These are phyloP conservation scores for Sebastes matsubarae DNA, from an alignment of 2,797 vertebrate species.

Conservation along the genomic window DNA sequence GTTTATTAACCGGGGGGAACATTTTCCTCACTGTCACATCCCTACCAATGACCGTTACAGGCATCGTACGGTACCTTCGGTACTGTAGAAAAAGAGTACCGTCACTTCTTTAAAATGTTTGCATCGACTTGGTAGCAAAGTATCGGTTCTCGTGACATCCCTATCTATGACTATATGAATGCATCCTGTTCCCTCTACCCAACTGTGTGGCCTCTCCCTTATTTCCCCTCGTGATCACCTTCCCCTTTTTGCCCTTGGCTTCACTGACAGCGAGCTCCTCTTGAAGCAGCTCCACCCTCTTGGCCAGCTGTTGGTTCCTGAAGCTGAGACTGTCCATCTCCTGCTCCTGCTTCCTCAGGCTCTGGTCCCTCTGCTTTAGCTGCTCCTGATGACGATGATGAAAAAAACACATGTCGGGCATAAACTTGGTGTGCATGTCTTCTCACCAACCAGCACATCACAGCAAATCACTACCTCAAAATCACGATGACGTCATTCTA, in stretches of 20 bases:
- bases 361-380: conserved; percentile 96
- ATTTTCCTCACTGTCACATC: too few relatives aligned
- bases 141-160: too few relatives aligned
- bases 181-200: background rate
- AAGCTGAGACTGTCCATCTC: conserved; percentile 99
- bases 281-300: conserved; percentile 95
- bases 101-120: accelerated
- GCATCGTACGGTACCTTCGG: too few relatives aligned
- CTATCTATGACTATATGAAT: background rate
- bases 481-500: background rate
- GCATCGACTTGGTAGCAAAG: too few relatives aligned
- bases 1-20: too few relatives aligned
- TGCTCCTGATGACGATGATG: conserved; percentile 85
- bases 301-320: conserved; percentile 96
- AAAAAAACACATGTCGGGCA: background rate
- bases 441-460: background rate
- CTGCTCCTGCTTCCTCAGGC: conserved; percentile 94
- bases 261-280: conserved; percentile 91
- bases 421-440: background rate
- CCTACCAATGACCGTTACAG: too few relatives aligned
- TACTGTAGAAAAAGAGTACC: too few relatives aligned
- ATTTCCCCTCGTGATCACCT: conserved; percentile 77
- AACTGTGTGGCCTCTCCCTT: background rate
- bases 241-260: conserved; percentile 91
- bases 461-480: background rate